Evolutionary conservation across 2,797 vertebrate species (phyloP), one percentile per base, ranked within the genome.

Genomic region (Sorex maritimensis): DNA sequence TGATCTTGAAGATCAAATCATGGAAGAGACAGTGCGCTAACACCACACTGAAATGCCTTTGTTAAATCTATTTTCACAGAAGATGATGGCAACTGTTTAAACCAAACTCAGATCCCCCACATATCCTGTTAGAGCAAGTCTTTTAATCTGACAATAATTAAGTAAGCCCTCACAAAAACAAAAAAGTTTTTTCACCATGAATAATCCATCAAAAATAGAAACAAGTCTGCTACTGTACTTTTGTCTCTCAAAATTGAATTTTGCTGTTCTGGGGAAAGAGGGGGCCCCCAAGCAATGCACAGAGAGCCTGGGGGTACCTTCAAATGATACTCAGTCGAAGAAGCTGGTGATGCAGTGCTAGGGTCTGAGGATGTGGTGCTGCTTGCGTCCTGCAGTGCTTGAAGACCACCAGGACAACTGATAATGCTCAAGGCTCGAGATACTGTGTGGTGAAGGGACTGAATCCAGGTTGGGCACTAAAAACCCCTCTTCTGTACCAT

Each of bases 61-160:
- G 75, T 28, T 34, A 30, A 93, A 81, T 6, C 86, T 4, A 71
- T 75, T 71, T 81, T 78, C 71, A 58, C 6, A 82, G 17, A 9
- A 46, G 38, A 78, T 6, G 3, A 63, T 17, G 28, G 34, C 2
- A 71, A 38, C 23, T 38, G 23, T 61, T 81, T 77, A 81, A 74
- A 44, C 21, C 28, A 86, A 94, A 81, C 46, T 74, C 63, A 26
- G 55, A 23, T n/a, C 24, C 74, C 63, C n/a, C 52, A n/a, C 67
- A 82, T 13, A 87, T 68, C 58, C 90, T 89, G n/a, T 75, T 78
- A 85, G 30, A 73, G 52, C 9, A 91, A 81, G 15, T 2, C n/a
- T 85, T 81, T 82, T 55, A 75, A 44, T 75, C 41, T 77, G 38
- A 8, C 9, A 63, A 86, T 10, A 65, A 91, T 84, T 21, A 55